Base-by-base conservation (phyloP, 2,888 invertebrate genomes). In the Smittia sp. region DNA sequence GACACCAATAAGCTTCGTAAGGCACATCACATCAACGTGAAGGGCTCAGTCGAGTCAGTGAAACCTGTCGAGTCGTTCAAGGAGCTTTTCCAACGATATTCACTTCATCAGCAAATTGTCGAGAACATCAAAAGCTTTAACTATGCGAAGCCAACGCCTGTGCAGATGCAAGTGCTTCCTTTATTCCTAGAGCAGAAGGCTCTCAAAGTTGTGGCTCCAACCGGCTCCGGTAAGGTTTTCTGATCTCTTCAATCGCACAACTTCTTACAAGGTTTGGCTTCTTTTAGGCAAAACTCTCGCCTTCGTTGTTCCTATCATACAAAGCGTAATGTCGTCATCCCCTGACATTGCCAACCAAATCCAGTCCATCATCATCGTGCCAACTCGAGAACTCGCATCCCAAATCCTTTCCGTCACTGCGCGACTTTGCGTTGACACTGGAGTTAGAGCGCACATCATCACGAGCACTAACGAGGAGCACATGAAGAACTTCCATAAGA, bases 101-200 rank as follows among this genome's bases (percentile, higher is more conserved):
- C 83, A 38, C 83, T 94, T 3, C 82, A 85, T 0, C 79, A 83
- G 3, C 84, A 83, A 18, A 80, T 96, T 1, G 81, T 93, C 9
- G 83, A 88, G 27, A 95, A 93, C 76, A 83, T 96, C 4, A 83
- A 80, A 24, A 84, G 85, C 74, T 88, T 89, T 77, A 91, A 91
- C 0, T 95, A 92, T 78, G 79, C 82, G 0, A 85, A 86, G 73
- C 96, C 96, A 0, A 96, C 96, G 0, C 90, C 95, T 0, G 90
- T 97, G 77, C 96, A 97, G 83, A 90, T 96, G 86, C 98, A 98
- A 82, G 91, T 94, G 0, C 86, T 97, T 76, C 94, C 98, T 1
- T 76, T 74, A 1, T 72, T 62, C 54, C 18, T 74, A 27, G 15
- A 38, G n/a, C 18, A 24, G 77, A 91, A 88, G 87, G 88, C 96